Conservation (phyloP, 2,888 invertebrate species). For the Heteropelma amictum region DNA sequence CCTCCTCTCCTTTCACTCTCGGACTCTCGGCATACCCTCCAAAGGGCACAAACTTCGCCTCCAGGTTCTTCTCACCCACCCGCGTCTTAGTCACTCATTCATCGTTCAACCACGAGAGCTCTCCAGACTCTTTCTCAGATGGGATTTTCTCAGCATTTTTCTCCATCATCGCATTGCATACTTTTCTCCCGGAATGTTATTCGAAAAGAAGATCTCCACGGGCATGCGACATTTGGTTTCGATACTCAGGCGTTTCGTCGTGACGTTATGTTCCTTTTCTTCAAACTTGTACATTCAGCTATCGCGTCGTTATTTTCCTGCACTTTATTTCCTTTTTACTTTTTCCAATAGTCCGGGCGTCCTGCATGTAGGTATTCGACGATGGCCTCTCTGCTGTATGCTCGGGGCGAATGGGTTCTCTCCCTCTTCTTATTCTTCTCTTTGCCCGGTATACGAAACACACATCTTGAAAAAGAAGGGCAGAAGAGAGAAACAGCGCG, state of each 20-base stretch:
- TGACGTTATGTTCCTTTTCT: not conserved
- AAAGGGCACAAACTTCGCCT: constrained; percentile 11
- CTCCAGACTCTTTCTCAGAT: no score
- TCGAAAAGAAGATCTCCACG: not conserved
- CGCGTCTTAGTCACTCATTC: no score
- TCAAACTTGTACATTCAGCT: constrained; percentile 33
- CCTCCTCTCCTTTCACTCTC: not conserved
- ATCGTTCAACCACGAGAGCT: not conserved
- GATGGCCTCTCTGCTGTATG: constrained; percentile 49
- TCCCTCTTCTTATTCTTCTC: constrained; percentile 53
- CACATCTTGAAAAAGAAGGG: constrained; percentile 51
- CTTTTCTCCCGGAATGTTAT: no score
- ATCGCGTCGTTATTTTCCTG: constrained; percentile 55
- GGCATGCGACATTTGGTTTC: constrained; percentile 8
- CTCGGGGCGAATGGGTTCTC: constrained; percentile 46
- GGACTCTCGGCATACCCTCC: not conserved
- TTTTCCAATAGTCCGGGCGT: constrained; percentile 52
- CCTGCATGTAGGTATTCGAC: constrained; percentile 54
- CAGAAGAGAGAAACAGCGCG: constrained; percentile 14
- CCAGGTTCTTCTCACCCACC: no score
- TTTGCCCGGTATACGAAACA: constrained; percentile 53
- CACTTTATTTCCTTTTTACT: constrained; percentile 56
- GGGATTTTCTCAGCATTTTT: not conserved
- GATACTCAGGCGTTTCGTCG: constrained; percentile 31
- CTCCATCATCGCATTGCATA: not conserved